Base-by-base conservation (phyloP, 2,797 vertebrate species). In the Phrynocephalus guinanensis region DNA sequence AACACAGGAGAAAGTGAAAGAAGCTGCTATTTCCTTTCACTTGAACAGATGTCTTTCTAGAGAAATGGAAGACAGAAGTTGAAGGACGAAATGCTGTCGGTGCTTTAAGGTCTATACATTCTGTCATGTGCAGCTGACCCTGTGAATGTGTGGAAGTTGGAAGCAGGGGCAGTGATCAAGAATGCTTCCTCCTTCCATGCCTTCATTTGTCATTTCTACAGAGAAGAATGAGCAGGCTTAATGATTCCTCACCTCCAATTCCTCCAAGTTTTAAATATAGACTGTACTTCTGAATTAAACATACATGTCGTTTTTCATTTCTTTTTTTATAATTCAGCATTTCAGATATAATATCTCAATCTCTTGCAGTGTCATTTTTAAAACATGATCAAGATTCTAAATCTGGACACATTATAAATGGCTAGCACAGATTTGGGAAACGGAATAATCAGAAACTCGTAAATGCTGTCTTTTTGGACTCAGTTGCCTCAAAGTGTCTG, bases 251-350 rank as follows among this genome's bases (percentile, higher is more conserved):
- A 8, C 15, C 15, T 60, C 15, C 15, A 16, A 60, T 60, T 60
- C 56, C 30, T 5, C 24, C 30, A 67, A 52, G 30, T 75, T 76
- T 88, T 88, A 88, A 88, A 88, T 88, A 84, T 84, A 84, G 87
- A 80, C 71, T 84, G 77, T 28, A 80, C 72, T 84, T 66, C 83
- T 88, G 83, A 88, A 84, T 84, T 84, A 88, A 77, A 38, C 44
- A 88, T 84, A 33, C 56, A 52, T 70, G 75, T 9, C 56, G 80
- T 88, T 84, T 80, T 66, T 88, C 77, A 84, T 75, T 28, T 71
- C 66, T 33, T 63, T 79, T 84, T 80, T 84, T 73, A 84, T 5
- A 80, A 75, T 80, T 66, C 28, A 83, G 26, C 18, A 72, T 73
- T 81, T 28, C 52, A 6, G 20, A 63, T 28, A 79, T 83, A 38